Evolutionary conservation across 2,797 vertebrate genomes (phyloP).

Genomic region (Taenioides sp.): DNA sequence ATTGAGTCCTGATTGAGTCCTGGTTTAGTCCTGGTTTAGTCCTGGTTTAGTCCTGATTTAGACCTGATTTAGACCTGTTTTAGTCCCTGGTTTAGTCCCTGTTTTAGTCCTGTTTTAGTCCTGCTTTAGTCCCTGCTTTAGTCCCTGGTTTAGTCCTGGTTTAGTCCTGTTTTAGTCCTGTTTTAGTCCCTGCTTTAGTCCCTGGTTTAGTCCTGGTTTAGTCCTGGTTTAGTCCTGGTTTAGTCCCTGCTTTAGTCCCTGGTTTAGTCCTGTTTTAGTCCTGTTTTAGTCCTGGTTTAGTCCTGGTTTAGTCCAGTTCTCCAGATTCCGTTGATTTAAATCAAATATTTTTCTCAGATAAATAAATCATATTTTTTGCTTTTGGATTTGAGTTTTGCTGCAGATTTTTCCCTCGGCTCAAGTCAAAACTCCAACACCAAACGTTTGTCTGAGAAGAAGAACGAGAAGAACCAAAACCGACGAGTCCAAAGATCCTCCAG

Average conservation of each 20-base stretch:
- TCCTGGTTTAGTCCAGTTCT: not conserved
- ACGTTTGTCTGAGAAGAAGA: no score
- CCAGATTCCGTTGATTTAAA: not conserved
- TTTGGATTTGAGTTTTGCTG: not conserved
- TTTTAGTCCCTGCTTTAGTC: not conserved
- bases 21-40: not conserved
- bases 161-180: not conserved
- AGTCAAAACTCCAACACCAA: not conserved
- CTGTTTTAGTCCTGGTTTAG: not conserved
- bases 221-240: not conserved
- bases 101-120: not conserved
- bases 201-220: not conserved
- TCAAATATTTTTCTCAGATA: not conserved
- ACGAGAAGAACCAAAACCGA: no score
- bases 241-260: not conserved
- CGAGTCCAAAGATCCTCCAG: no score
- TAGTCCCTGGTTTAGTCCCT: not conserved
- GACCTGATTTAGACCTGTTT: not conserved
- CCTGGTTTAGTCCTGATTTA: not conserved
- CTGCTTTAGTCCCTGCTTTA: not conserved
- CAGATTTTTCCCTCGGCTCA: not conserved
- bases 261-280: not conserved
- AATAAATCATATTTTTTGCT: conserved; percentile 1
- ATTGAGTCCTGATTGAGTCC: not conserved
- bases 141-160: not conserved